Base-by-base conservation (phyloP, 1,140 invertebrate species). In the Drosophila kurseongensis region DNA sequence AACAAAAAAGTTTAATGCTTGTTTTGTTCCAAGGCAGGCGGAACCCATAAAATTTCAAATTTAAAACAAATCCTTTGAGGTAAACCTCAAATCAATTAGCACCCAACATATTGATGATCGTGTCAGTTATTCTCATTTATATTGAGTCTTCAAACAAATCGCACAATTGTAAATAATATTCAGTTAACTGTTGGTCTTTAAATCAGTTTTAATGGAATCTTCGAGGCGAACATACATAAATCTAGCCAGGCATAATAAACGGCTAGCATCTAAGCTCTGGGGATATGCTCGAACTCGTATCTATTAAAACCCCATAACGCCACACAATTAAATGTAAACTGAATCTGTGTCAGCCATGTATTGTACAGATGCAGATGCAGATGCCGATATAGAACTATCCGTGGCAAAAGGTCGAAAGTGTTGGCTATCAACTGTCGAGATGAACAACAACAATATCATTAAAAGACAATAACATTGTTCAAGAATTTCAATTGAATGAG, bases 391-490 rank as follows among this genome's bases (percentile, higher is more conserved):
- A 75, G 72, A 75, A 75, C 73, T 75, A 48, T 47, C 52, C 41
- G 55, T 44, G 66, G 68, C 68, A 50, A 75, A 75, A 75, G 73
- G 73, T 75, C 73, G 73, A 75, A 75, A 75, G 72, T 75, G 73
- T 67, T 61, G 56, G 68, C 66, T 54, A n/a, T 36, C 52, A 44
- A 36, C 62, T 36, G 52, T 52, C 38, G 58, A 55, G 72, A 75
- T 75, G 72, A 62, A 72, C 56, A 61, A 12, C 57, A 52, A 56
- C 69, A 56, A 61, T 40, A 75, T 75, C 72, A 75, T 75, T 57
- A 75, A 75, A 66, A 54, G 48, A 52, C 72, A 66, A 75, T 75
- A 54, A 68, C 36, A 66, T 47, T 66, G 61, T 51, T 36, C 36
- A 71, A 72, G 68, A 72, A 72, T 72, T 75, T 66, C 45, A 75